phyloP scores from a whole-genome alignment of 2,113 vertebrate species.

The Sterrhoptilus dennistouni region DNA sequence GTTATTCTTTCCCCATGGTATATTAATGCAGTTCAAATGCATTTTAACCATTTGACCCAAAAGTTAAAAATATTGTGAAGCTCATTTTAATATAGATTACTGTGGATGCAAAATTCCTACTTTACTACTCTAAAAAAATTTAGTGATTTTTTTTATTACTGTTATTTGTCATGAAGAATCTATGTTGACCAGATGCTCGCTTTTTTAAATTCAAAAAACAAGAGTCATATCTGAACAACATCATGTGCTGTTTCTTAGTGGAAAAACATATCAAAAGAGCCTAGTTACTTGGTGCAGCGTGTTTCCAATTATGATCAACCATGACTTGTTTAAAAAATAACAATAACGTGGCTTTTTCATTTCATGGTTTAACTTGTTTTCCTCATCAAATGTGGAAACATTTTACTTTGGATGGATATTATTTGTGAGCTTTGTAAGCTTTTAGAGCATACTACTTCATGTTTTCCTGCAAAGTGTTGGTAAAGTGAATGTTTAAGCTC shows the following conservation, averaged over 20 bases:
- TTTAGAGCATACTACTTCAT: neutral
- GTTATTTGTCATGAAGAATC: neutral
- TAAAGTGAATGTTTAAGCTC: neutral
- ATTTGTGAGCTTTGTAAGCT: neutral
- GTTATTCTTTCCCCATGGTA: neutral
- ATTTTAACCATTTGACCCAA: neutral
- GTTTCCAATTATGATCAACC: neutral
- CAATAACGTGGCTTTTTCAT: neutral
- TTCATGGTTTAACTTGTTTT: neutral
- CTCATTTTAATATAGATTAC: neutral
- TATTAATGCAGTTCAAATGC: neutral
- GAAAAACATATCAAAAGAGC: neutral
- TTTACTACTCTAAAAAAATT: neutral
- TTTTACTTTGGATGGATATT: neutral
- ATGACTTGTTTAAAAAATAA: neutral
- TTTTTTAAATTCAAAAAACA: neutral
- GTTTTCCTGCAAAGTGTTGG: neutral
- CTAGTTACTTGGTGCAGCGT: neutral
- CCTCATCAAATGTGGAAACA: neutral
- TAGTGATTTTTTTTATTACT: too few relatives aligned
- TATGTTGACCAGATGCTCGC: fast-evolving
- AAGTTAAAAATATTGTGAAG: neutral
- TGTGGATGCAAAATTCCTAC: neutral
- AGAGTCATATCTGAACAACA: neutral
- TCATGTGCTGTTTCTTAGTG: neutral